phyloP scores from a whole-genome alignment of 2,888 invertebrate genomes.

The Acanthosepion esculentum region DNA sequence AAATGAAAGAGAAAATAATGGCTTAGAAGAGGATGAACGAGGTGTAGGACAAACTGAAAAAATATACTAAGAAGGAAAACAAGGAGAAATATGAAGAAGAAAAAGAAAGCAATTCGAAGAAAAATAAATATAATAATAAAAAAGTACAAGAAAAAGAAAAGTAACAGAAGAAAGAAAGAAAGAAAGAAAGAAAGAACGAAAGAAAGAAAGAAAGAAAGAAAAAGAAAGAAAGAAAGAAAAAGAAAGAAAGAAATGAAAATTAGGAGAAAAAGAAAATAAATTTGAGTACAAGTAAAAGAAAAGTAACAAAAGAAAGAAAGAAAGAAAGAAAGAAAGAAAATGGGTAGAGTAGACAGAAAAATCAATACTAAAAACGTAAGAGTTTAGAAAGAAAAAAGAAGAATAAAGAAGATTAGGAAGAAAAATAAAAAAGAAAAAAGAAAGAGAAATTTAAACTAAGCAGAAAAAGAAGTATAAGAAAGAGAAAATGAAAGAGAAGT shows the following conservation, averaged over 20 bases:
- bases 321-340: too few relatives aligned
- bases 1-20: not conserved
- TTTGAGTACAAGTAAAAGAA: too few relatives aligned
- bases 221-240: not conserved
- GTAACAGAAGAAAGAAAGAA: not conserved
- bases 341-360: too few relatives aligned
- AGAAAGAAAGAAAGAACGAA: not conserved
- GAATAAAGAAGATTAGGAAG: not conserved
- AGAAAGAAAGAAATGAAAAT: too few relatives aligned
- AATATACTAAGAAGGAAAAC: not conserved
- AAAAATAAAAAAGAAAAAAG: not conserved
- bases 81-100: not conserved
- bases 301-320: too few relatives aligned
- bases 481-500: not conserved
- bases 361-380: too few relatives aligned
- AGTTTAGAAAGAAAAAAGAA: too few relatives aligned
- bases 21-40: not conserved
- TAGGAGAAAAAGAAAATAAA: too few relatives aligned
- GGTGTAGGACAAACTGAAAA: not conserved
- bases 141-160: not conserved
- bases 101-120: not conserved
- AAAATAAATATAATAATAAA: not conserved
- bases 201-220: not conserved
- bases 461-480: not conserved
- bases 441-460: not conserved